These are phyloP conservation scores for Aleiodes alternator DNA, from an alignment of 2,888 invertebrate genomes.

Conservation along the genomic window DNA sequence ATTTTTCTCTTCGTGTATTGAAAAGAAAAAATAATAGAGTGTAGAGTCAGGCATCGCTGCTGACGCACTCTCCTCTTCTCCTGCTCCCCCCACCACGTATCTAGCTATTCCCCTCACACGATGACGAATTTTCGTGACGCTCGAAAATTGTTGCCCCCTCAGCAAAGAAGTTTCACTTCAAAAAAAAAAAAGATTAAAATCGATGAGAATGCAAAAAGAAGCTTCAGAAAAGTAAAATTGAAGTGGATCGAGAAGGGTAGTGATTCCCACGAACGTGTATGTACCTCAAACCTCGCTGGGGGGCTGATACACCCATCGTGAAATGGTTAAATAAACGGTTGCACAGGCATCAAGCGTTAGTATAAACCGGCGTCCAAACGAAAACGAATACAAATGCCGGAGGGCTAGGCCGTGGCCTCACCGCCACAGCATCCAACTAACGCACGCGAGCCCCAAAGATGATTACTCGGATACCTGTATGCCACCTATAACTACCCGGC, in stretches of 20 bases:
- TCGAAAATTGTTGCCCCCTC: too few relatives aligned
- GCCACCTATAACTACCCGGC: conserved; percentile 45
- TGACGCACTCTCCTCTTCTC: too few relatives aligned
- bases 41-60: too few relatives aligned
- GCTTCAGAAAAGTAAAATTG: not conserved
- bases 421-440: conserved; percentile 62
- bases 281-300: conserved; percentile 38
- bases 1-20: too few relatives aligned
- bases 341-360: conserved; percentile 51
- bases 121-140: too few relatives aligned
- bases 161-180: too few relatives aligned
- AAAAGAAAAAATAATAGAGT: too few relatives aligned
- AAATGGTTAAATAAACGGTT: conserved; percentile 72
- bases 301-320: conserved; percentile 46
- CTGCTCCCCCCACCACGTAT: too few relatives aligned
- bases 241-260: conserved; percentile 35
- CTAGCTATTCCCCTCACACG: too few relatives aligned
- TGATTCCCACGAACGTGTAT: conserved; percentile 44
- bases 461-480: conserved; percentile 65
- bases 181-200: not conserved
- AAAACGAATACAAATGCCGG: conserved; percentile 35
- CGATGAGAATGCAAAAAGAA: conserved; percentile 19
- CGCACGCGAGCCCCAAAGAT: conserved; percentile 72
- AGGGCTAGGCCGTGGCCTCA: conserved; percentile 42
- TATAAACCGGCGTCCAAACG: conserved; percentile 32